Evolutionary conservation across 2,888 invertebrate species (phyloP).

Genomic region (Antheraea yamamai): DNA sequence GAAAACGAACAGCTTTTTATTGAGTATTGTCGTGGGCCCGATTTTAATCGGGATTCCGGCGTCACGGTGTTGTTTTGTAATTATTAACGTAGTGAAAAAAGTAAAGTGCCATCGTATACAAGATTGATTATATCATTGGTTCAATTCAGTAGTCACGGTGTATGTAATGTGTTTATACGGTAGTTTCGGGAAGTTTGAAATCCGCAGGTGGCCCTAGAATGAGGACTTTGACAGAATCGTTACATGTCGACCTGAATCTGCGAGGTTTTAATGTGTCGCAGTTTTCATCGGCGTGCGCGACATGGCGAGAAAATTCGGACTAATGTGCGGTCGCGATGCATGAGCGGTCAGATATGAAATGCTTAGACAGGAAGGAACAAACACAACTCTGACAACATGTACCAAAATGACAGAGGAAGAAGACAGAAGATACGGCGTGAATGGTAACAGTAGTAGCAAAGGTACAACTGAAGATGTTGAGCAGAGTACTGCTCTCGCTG

Average conservation of each 20-base stretch:
- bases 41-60: constrained; percentile 74
- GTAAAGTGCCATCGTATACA: constrained; percentile 54
- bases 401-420: constrained; percentile 84
- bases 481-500: constrained; percentile 65
- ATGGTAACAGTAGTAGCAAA: constrained; percentile 85
- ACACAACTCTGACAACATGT: constrained; percentile 88
- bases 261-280: constrained; percentile 63
- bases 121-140: constrained; percentile 54
- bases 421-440: constrained; percentile 88
- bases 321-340: constrained; percentile 74
- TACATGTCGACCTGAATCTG: constrained; percentile 64
- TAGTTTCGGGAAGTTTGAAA: constrained; percentile 68
- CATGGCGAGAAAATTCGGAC: constrained; percentile 75
- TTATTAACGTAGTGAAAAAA: constrained; percentile 61
- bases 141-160: constrained; percentile 72
- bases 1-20: constrained; percentile 81
- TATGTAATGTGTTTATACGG: constrained; percentile 79
- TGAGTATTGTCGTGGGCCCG: constrained; percentile 79
- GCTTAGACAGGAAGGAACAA: constrained; percentile 85
- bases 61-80: constrained; percentile 66
- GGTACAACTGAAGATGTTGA: constrained; percentile 76
- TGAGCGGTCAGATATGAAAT: constrained; percentile 84
- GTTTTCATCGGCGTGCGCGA: constrained; percentile 61
- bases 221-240: constrained; percentile 75
- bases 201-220: constrained; percentile 80